Base-by-base conservation (phyloP, 2,113 vertebrate species). In the Lates calcarifer region DNA sequence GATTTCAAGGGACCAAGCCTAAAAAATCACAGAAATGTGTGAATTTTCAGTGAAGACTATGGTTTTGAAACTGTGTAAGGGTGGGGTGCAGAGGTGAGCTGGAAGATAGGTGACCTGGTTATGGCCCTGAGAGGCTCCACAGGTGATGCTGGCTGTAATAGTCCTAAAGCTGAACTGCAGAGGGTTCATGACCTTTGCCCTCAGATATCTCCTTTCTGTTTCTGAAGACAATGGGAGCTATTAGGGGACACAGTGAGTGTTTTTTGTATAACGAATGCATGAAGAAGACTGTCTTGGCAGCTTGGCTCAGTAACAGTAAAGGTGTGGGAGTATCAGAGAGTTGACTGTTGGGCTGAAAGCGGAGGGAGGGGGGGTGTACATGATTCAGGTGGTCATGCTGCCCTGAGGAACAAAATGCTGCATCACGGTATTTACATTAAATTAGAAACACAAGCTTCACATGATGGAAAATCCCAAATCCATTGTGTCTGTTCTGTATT, bases 311-410 rank as follows among this genome's bases (percentile, higher is more conserved):
- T 29, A 58, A 61, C 69, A 81, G 57, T 74, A n/a, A 39, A 62
- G 37, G 62, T 49, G 63, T 81, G 33, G 89, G 85, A 89, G 87
- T 81, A 71, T 77, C 20, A 64, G 49, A 72, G 53, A 69, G 65
- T 47, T 65, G 62, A 72, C 47, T 56, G 57, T 29, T 66, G 35
- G 17, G 37, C 12, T 45, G 26, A n/a, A 28, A 13, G 69, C 31
- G 66, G 64, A 58, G 35, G 66, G 64, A 58, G 81, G 45, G 67
- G 68, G 45, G 53, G 76, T 10, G 35, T 35, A 51, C 14, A 0
- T 74, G 53, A 79, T n/a, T 41, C 39, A 65, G 79, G 53, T 86
- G 91, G 92, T 95, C 87, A 71, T 67, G 61, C 64, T 87, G 92
- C 90, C 83, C 93, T 75, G 70, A 77, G 5, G 24, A 75, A 77